Base-by-base conservation (phyloP, 2,888 invertebrate species). In the Leptogaster cylindrica region DNA sequence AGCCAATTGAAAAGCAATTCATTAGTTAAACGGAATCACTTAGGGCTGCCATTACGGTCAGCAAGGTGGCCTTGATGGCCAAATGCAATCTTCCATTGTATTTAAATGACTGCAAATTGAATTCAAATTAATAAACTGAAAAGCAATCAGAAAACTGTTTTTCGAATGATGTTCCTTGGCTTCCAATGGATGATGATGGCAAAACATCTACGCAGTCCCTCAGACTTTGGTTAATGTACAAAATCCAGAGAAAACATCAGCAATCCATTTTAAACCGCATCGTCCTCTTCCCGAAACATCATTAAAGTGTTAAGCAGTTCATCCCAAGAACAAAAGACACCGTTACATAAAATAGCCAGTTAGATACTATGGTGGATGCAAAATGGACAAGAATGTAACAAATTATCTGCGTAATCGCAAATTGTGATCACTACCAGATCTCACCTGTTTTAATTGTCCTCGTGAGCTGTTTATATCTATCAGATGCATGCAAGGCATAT, bases 91-190 rank as follows among this genome's bases (percentile, higher is more conserved):
- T 16, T 10, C 58, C 41, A 58, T 58, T 58, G 63, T 63, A 63
- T 63, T 63, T 63, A 63, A 63, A 63, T 63, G 63, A 63, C 63
- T 63, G 36, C 63, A 63, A 63, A 44, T 58, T 58, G 58, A 58
- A 58, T 63, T 46, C 63, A 46, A 63, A 63, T 63, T 63, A 63
- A 63, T 63, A 63, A 63, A 63, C 63, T 63, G 41, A 3, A 6
- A 39, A 14, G 58, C 36, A 39, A 58, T 39, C 8, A 27, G 58
- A 10, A n/a, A 39, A 39, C 12, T 58, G 25, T 10, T 36, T 16
- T 10, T 16, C 12, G 58, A 41, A 36, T 39, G 41, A 27, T 25
- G 36, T 36, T 25, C 12, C 58, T 23, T 16, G n/a, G 7, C n/a
- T 39, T 28, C 39, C 58, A 39, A 25, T 8, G 20, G 10, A 52